Evolutionary conservation across 2,113 vertebrate genomes (phyloP).

Genomic region (Sciurus niger): DNA sequence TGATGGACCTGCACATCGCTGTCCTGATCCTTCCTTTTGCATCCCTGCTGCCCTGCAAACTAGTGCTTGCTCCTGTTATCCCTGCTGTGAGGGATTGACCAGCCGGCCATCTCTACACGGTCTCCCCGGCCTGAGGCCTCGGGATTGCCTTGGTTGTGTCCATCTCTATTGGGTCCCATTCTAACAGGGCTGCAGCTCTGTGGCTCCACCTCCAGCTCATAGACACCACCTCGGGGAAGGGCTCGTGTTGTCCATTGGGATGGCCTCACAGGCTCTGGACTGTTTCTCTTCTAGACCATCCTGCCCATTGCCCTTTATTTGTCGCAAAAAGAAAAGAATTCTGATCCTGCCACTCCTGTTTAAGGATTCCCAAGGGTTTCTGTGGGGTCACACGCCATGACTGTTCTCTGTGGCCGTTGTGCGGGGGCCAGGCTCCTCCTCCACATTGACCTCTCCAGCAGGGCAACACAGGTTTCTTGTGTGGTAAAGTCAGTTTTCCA

Average conservation of each 20-base stretch:
- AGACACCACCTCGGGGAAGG: background rate
- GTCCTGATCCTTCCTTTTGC: background rate
- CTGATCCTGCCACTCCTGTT: background rate
- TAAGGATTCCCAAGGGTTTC: background rate
- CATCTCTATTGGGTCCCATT: background rate
- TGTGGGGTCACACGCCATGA: rapidly evolving
- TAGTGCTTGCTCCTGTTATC: background rate
- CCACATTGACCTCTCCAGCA: background rate
- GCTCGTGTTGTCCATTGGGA: rapidly evolving
- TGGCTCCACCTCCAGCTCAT: too few relatives aligned
- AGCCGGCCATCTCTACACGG: background rate
- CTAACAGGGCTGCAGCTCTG: background rate
- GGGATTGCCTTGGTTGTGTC: background rate
- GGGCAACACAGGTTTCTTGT: too few relatives aligned
- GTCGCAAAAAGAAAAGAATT: background rate
- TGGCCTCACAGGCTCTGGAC: background rate
- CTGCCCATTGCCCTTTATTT: background rate
- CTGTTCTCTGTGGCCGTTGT: background rate
- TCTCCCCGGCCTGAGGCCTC: background rate
- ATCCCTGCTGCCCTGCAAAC: background rate
- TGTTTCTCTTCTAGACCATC: background rate
- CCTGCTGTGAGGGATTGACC: background rate
- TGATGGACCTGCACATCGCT: rapidly evolving
- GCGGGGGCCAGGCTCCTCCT: background rate
- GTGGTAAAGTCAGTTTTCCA: background rate